Evolutionary conservation across 2,888 invertebrate species (phyloP).

Genomic region (Tetranychus piercei): DNA sequence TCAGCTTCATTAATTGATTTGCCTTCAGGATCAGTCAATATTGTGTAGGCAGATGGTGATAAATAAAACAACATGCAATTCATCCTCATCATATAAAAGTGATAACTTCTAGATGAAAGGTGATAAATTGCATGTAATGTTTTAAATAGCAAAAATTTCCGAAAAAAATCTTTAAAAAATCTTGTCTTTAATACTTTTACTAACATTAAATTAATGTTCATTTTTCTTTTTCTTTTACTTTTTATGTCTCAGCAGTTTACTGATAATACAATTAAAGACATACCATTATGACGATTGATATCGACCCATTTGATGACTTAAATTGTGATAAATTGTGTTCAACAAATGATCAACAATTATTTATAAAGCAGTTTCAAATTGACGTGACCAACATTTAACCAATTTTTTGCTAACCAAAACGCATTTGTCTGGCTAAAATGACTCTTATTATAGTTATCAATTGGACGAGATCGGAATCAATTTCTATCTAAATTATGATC

Average conservation of each 20-base stretch:
- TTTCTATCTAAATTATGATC: no score
- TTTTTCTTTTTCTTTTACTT: not conserved
- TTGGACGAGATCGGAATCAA: no score
- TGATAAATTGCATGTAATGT: no score
- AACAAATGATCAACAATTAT: not conserved
- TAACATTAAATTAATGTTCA: not conserved
- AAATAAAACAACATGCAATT: not conserved
- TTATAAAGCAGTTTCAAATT: not conserved
- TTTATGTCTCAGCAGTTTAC: not conserved
- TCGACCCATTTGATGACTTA: not conserved
- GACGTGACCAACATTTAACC: not conserved
- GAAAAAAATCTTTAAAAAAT: no score
- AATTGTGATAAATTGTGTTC: not conserved
- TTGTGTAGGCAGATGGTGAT: not conserved
- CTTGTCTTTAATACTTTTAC: not conserved
- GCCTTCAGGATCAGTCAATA: not conserved
- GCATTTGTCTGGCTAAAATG: no score
- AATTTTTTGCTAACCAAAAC: not conserved
- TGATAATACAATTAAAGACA: not conserved
- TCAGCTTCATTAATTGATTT: not conserved
- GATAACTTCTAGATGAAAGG: no score
- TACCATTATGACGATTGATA: not conserved
- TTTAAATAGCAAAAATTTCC: no score
- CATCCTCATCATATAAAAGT: no score
- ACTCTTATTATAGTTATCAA: no score